Evolutionary conservation across 2,113 vertebrate species (phyloP).

Genomic region (Sciurus niger): DNA sequence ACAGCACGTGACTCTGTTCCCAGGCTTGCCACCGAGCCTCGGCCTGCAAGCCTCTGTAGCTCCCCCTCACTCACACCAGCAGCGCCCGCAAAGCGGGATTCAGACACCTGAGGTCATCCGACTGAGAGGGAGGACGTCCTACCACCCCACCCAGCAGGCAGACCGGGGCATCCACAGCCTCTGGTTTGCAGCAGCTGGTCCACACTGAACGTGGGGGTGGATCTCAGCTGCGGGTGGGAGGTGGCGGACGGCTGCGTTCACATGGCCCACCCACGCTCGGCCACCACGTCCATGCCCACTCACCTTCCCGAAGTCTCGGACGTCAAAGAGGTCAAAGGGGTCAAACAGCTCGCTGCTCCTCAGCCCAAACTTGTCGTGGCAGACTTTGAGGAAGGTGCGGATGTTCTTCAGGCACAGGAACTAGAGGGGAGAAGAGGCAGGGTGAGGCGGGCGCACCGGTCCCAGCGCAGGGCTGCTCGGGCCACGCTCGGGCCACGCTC

Average conservation of each 20-base stretch:
- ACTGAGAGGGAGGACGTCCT: accelerated
- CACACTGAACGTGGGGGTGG: too few relatives aligned
- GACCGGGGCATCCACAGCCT: not conserved
- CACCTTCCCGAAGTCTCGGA: conserved; percentile 99
- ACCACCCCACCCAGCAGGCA: accelerated
- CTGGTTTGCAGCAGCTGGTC: not conserved
- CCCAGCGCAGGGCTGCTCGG: not conserved
- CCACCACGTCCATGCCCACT: conserved; percentile 74
- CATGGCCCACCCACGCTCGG: not conserved
- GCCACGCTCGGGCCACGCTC: too few relatives aligned
- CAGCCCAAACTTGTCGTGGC: conserved; percentile 97
- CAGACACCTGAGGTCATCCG: not conserved
- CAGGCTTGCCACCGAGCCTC: accelerated
- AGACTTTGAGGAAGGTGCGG: conserved; percentile 97
- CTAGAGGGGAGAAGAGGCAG: conserved; percentile 83
- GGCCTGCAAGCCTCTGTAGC: not conserved
- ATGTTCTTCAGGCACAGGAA: conserved; percentile 99
- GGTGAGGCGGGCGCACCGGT: not conserved
- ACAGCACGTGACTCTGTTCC: not conserved
- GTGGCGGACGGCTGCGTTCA: accelerated
- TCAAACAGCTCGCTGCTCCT: conserved; percentile 98
- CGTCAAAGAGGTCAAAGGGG: conserved; percentile 98
- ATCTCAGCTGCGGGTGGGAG: too few relatives aligned
- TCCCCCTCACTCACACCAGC: accelerated
- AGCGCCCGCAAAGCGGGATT: too few relatives aligned